Evolutionary conservation across 2,888 invertebrate species (phyloP), one percentile per base, ranked within the genome.

Genomic region (Hypomecis punctinalis): DNA sequence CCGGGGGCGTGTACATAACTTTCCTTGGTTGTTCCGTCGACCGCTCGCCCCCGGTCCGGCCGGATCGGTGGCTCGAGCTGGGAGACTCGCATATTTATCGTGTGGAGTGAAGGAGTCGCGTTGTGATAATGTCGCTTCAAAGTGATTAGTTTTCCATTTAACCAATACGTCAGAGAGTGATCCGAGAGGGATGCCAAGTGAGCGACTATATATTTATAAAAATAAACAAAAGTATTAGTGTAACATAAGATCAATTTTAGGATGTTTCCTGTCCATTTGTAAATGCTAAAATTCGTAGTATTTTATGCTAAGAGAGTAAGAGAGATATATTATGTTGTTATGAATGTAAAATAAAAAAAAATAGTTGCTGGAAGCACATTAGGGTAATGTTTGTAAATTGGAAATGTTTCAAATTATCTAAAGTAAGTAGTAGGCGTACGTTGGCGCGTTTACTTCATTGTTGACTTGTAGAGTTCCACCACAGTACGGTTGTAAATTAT

Each of bases 1-100:
- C 77, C 71, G 79, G 78, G 81, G 77, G 77, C 80, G 74, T 89
- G 90, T 91, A 89, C 82, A 90, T 72, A 88, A 85, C 72, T 80
- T 81, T 80, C 76, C 81, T 78, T 80, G 82, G 74, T 83, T 74
- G 79, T 78, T 81, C 84, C 77, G 73, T 59, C 82, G 61, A 51
- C 45, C 78, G 73, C 23, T 23, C 23, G 23, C 23, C 23, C 23
- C 23, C 23, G 1, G 3, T 23, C 23, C 23, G 23, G 23, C 23
- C 23, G 23, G 23, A 23, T 23, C 23, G 23, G 23, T 23, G 23
- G 23, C 23, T 3, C 3, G 23, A 23, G 23, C 1, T 3, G 23
- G 58, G 58, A 66, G 64, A 66, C 67, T 64, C 61, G 23, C 60
- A 48, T 58, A 49, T 57, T 54, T 63, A 51, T 61, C 55, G 51